phyloP scores from a whole-genome alignment of 2,888 invertebrate species.

The Cremastinae sp. region DNA sequence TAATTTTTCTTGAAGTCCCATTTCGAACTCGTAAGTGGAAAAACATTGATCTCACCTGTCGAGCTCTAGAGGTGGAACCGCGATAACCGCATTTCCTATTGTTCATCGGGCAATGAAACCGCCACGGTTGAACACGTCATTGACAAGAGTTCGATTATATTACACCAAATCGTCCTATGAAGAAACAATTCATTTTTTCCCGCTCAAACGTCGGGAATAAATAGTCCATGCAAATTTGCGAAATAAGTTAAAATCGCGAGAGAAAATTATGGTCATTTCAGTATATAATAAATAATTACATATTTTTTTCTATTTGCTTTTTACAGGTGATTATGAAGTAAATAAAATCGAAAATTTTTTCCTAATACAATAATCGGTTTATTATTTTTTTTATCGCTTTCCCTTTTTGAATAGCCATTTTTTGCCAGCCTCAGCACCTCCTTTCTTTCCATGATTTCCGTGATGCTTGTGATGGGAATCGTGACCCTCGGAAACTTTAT shows the following conservation, averaged over 20 bases:
- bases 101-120: slow-evolving; percentile 34
- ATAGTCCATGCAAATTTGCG: not conserved
- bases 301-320: not conserved
- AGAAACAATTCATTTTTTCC: slow-evolving; percentile 21
- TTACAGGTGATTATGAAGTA: not conserved
- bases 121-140: slow-evolving; percentile 37
- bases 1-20: no score
- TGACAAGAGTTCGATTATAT: slow-evolving; percentile 30
- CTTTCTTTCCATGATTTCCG: slow-evolving; percentile 80
- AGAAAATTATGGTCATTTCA: not conserved
- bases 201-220: slow-evolving; percentile 6
- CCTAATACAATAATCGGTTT: no score
- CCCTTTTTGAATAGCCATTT: slow-evolving; percentile 82
- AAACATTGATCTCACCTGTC: slow-evolving; percentile 35
- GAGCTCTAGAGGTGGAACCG: slow-evolving; percentile 24
- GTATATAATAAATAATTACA: not conserved
- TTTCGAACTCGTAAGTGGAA: slow-evolving; percentile 20
- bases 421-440: slow-evolving; percentile 80
- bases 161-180: slow-evolving; percentile 7
- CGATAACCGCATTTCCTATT: slow-evolving; percentile 52
- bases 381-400: slow-evolving; percentile 57
- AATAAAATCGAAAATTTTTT: no score
- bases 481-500: slow-evolving; percentile 82
- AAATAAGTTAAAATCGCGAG: not conserved
- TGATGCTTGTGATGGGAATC: slow-evolving; percentile 82